Evolutionary conservation across 23 tunicate genomes (phyloP), one percentile per base, ranked within the genome.

Genomic region (Halocynthia aurantium): DNA sequence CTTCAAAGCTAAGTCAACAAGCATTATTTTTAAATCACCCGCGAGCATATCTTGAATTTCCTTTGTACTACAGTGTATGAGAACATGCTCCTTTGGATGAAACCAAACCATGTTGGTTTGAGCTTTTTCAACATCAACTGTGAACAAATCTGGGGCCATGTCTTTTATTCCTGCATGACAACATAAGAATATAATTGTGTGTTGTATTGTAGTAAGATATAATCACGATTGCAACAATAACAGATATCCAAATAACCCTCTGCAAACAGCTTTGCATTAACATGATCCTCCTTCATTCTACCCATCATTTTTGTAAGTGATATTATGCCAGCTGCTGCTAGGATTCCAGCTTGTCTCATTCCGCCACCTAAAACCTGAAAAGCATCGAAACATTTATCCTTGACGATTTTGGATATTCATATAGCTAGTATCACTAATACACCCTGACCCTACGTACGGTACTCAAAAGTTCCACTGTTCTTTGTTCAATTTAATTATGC

Each of bases 271-370:
- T 75, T 75, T 7, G 93, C 93, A 53, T 87, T 80, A 17, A 57
- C 78, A 51, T 81, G 85, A 70, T 87, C 93, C 6, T 71, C 78
- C 6, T 80, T 68, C 8, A 87, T 54, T 10, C 86, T 58, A 19
- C 69, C 50, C 66, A 40, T 20, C 80, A 80, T 80, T 7, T 76
- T 57, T 7, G 80, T 80, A 7, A 87, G 71, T 6, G 86, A 50
- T 10, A 75, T 50, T 13, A 87, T 77, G 8, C 86, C 85, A 55
- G 86, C 83, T 7, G 93, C 86, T 7, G 93, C 93, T 40, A 87
- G 70, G 50, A 87, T 58, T 7, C 93, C 93, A 22, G 80, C 58
- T 53, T 87, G 93, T 9, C 93, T 63, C 93, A 82, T 82, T 22
- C 87, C 93, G 13, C 93, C 93, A 61, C 93, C 93, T 8, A 87